Base-by-base conservation (phyloP, 2,888 invertebrate genomes). In the Clitarchus hookeri region DNA sequence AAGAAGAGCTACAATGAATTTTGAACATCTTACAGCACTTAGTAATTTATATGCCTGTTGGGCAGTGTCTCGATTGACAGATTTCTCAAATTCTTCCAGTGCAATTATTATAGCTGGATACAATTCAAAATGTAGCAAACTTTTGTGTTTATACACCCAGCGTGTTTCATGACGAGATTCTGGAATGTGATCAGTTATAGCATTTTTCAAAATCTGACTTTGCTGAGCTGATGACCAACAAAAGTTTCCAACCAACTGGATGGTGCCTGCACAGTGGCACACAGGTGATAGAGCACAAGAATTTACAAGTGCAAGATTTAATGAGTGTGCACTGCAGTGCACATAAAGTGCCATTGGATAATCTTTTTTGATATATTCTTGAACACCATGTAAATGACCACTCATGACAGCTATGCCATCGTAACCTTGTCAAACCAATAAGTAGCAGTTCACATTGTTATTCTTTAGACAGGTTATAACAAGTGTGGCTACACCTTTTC, bases 291-390 rank as follows among this genome's bases (percentile, higher is more conserved):
- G 65, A 65, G n/a, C n/a, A n/a, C n/a, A n/a, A n/a, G n/a, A n/a
- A n/a, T n/a, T n/a, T n/a, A n/a, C n/a, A n/a, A n/a, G 11, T 19
- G 82, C 27, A 16, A 82, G 44, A 27, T 82, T 82, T n/a, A 82
- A 23, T 8, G 82, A 82, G 44, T 36, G 36, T 23, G 82, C 27
- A 82, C 26, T 82, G 82, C 82, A 82, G 23, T 82, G 82, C 36
- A 82, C 4, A 82, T 82, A 82, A 36, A 82, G 44, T 16, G 82
- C 36, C 16, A 82, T 23, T 8, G 27, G 82, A n/a, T 13, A 6
- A n/a, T 82, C 16, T 36, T 36, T 36, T 3, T 36, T 36, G 36
- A 36, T 4, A 36, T 36, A 36, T 36, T 36, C 4, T 36, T 19
- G 6, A 36, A 44, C 27, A 0, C 25, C 9, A 11, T 23, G n/a